phyloP scores from a whole-genome alignment of 2,888 invertebrate species.

The Fabriciana adippe region DNA sequence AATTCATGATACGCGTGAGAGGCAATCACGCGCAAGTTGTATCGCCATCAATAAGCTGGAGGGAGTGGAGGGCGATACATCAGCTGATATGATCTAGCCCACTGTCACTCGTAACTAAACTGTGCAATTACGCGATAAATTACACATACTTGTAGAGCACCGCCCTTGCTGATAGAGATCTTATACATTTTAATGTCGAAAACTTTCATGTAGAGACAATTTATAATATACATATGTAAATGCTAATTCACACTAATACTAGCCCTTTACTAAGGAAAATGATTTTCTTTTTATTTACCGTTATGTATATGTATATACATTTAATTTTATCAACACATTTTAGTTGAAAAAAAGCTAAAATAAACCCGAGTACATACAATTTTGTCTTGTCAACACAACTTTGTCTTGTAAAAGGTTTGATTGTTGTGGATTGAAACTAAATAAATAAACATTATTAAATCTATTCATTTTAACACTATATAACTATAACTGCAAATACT shows the following conservation, averaged over 20 bases:
- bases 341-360: too few species aligned
- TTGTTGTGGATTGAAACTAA: too few species aligned
- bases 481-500: too few species aligned
- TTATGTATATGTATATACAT: too few species aligned
- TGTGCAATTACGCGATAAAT: constrained; percentile 57
- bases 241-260: neutral
- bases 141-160: constrained; percentile 23
- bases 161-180: constrained; percentile 22
- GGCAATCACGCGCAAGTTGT: constrained; percentile 52
- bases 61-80: constrained; percentile 60
- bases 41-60: constrained; percentile 60
- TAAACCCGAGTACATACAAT: neutral
- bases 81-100: constrained; percentile 65
- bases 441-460: too few species aligned
- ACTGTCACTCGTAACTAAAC: constrained; percentile 66
- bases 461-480: too few species aligned
- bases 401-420: too few species aligned
- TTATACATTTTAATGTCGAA: constrained; percentile 7
- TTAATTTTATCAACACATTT: too few species aligned
- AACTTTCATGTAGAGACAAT: neutral
- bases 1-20: constrained; percentile 32
- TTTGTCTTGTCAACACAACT: too few species aligned
- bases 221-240: neutral
- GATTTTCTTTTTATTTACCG: too few species aligned
- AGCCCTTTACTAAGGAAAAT: too few species aligned